Evolutionary conservation across 2,888 invertebrate genomes (phyloP).

Genomic region (Melolontha melolontha): DNA sequence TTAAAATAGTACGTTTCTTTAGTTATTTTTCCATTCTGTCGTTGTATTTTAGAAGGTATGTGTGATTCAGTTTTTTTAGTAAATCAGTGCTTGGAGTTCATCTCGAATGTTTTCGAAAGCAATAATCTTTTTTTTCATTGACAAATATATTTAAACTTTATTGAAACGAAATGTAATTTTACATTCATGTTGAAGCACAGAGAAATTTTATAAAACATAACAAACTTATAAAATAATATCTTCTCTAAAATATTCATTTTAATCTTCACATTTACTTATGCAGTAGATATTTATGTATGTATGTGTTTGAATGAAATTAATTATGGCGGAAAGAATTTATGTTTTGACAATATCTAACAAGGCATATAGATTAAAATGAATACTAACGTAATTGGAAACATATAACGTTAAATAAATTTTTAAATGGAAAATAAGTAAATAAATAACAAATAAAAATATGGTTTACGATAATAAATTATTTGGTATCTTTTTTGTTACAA

Average conservation of each 20-base stretch:
- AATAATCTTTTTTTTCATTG: slow-evolving; percentile 8
- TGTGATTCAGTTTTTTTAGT: too few species aligned
- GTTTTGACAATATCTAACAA: background rate
- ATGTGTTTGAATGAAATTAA: background rate
- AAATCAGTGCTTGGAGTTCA: too few species aligned
- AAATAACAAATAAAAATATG: slow-evolving; percentile 16
- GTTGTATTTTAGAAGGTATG: too few species aligned
- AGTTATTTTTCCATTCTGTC: too few species aligned
- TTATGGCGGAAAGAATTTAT: background rate
- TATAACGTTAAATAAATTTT: slow-evolving; percentile 14
- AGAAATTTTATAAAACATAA: slow-evolving; percentile 21
- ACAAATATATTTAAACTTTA: slow-evolving; percentile 38
- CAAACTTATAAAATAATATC: background rate
- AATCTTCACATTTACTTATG: slow-evolving; percentile 17
- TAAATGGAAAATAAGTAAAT: slow-evolving; percentile 13
- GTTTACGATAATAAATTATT: slow-evolving; percentile 20
- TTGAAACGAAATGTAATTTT: slow-evolving; percentile 27
- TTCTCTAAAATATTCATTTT: slow-evolving; percentile 1
- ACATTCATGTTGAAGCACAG: slow-evolving; percentile 38
- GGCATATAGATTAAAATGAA: slow-evolving; percentile 22
- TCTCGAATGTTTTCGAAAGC: too few species aligned
- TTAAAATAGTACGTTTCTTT: too few species aligned
- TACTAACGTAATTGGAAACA: background rate
- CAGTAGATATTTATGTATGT: slow-evolving; percentile 16
- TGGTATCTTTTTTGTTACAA: slow-evolving; percentile 37